Percentiles rank a stretch among this genome's conserved stretches.
Conservation (phyloP, 2,113 vertebrate species). For the Halcyon senegalensis region DNA sequence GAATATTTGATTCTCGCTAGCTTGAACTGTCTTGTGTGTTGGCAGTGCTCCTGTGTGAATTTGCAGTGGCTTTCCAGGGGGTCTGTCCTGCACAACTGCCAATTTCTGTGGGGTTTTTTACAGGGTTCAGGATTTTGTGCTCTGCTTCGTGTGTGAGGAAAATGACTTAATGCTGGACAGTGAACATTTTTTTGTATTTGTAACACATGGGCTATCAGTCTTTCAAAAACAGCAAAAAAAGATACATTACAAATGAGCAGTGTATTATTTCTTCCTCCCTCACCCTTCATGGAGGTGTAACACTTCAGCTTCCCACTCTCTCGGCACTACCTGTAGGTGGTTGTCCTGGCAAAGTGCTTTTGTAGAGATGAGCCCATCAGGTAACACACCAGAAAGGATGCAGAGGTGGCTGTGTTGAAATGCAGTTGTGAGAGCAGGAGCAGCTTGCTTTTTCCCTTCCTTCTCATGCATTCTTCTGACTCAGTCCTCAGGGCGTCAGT, state of each 20-base stretch:
- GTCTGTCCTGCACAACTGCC: conserved; percentile 3
- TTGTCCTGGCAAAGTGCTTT: not conserved
- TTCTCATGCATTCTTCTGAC: not conserved
- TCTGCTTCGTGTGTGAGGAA: not conserved
- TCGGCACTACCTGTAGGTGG: not conserved
- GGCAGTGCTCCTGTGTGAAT: conserved; percentile 27
- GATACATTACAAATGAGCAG: not conserved
- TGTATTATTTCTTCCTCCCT: not conserved
- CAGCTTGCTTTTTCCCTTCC: not conserved
- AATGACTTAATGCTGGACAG: not conserved
- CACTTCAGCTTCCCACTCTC: not conserved
- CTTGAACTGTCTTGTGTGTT: conserved; percentile 4
- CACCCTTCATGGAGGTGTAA: not conserved
- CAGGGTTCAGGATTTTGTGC: not conserved
- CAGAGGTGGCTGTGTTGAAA: not conserved
- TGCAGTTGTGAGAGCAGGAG: not conserved
- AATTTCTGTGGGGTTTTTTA: not conserved
- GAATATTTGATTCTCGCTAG: conserved; percentile 45
- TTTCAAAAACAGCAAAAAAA: not conserved
- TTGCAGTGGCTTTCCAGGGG: conserved; percentile 29
- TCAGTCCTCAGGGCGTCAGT: not conserved
- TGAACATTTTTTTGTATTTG: not conserved
- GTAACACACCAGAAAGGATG: not conserved
- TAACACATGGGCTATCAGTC: not conserved
- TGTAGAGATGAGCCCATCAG: not conserved